These are phyloP conservation scores for Elgaria multicarinata DNA, from an alignment of 2,113 vertebrate species.

Conservation along the genomic window DNA sequence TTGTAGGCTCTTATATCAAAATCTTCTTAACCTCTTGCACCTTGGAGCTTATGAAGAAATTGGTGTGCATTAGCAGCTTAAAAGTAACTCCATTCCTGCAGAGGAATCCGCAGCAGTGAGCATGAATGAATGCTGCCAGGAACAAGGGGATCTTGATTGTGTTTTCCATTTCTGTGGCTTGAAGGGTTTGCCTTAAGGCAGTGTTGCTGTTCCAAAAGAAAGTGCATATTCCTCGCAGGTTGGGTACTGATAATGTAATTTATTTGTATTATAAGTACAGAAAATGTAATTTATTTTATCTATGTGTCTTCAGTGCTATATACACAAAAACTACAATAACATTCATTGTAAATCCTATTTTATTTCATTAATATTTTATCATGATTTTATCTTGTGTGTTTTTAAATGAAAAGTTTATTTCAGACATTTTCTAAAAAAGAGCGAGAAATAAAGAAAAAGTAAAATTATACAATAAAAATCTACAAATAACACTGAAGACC, in stretches of 20 bases:
- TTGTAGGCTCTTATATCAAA: slow-evolving; percentile 77
- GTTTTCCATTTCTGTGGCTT: neutral
- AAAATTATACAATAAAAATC: neutral
- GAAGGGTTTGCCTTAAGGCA: neutral
- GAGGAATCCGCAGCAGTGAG: slow-evolving; percentile 49
- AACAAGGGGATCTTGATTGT: slow-evolving; percentile 7
- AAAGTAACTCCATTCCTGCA: slow-evolving; percentile 55
- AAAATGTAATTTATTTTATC: no score
- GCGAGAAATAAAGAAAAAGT: no score
- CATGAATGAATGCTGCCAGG: slow-evolving; percentile 52
- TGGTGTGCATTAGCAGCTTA: slow-evolving; percentile 65
- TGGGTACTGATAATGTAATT: rapidly evolving
- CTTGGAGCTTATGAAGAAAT: slow-evolving; percentile 71
- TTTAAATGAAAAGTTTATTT: no score
- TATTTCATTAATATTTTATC: no score
- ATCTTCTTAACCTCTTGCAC: slow-evolving; percentile 76
- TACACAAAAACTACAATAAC: neutral
- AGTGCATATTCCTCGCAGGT: neutral
- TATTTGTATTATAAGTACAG: rapidly evolving
- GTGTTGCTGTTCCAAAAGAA: rapidly evolving
- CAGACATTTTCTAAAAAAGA: no score
- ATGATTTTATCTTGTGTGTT: no score
- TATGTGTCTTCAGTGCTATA: neutral
- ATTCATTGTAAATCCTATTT: no score
- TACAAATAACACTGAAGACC: neutral